These are phyloP conservation scores for Plectrocnemia conspersa DNA, from an alignment of 1,140 invertebrate genomes.

Conservation along the genomic window DNA sequence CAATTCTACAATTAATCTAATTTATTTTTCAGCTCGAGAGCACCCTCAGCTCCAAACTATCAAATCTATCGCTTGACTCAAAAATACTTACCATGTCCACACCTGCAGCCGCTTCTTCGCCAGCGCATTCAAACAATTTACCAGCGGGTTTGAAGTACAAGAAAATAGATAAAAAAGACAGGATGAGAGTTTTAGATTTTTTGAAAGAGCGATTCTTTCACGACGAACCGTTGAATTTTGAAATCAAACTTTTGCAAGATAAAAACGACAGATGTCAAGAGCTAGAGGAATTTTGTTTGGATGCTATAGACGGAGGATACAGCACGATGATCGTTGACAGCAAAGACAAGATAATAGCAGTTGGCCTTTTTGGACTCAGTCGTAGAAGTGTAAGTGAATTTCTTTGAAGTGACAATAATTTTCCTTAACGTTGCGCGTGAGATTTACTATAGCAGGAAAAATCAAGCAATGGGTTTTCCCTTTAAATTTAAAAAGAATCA, in stretches of 20 bases:
- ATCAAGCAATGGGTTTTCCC: not conserved
- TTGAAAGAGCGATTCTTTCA: slow-evolving; percentile 60
- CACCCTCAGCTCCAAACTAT: slow-evolving; percentile 15
- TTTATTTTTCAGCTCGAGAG: slow-evolving; percentile 22
- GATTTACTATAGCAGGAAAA: not conserved
- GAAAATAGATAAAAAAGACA: slow-evolving; percentile 41
- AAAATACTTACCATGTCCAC: slow-evolving; percentile 22
- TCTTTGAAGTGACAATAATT: not conserved
- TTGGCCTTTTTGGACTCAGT: slow-evolving; percentile 8
- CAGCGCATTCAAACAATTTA: not conserved
- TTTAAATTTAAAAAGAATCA: not conserved
- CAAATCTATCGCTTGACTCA: slow-evolving; percentile 18
- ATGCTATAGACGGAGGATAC: slow-evolving; percentile 54
- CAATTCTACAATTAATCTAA: slow-evolving; percentile 1
- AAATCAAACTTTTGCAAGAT: slow-evolving; percentile 56
- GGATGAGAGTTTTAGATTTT: slow-evolving; percentile 53
- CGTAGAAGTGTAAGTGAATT: slow-evolving; percentile 8
- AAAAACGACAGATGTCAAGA: slow-evolving; percentile 59
- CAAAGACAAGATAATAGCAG: slow-evolving; percentile 53
- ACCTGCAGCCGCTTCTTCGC: slow-evolving; percentile 21
- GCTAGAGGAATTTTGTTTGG: slow-evolving; percentile 60
- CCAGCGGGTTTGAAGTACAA: slow-evolving; percentile 13
- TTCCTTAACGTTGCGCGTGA: not conserved
- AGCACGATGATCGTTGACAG: slow-evolving; percentile 60
- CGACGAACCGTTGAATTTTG: slow-evolving; percentile 67